Base-by-base conservation (phyloP, 2,888 invertebrate genomes). In the Agapetus fuscipes region DNA sequence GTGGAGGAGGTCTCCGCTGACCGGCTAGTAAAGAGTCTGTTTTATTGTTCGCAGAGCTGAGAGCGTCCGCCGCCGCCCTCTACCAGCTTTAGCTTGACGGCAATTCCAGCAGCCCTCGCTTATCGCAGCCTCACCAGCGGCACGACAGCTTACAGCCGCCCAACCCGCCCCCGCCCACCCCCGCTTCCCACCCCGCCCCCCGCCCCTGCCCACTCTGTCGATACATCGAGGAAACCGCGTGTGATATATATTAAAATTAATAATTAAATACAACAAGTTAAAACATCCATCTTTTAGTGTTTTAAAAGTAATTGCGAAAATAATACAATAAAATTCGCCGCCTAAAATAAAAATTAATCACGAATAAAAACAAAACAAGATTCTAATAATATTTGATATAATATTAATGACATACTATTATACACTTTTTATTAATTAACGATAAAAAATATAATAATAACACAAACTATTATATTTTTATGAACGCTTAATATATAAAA, bases 1-100 rank as follows among this genome's bases (percentile, higher is more conserved):
- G 17, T 15, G 30, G 11, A 24, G 11, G 28, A 17, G 20, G 26
- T 27, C 27, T 38, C 34, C 34, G 42, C 35, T 39, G 38, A 37
- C 38, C 39, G 36, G 41, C 30, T 37, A 46, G 46, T 46, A 46
- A 46, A 42, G 43, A 38, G 37, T 48, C 42, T 45, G 48, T 48
- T 48, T 70, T 69, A 65, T 70, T 70, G 69, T 70, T 69, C 68
- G 64, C 70, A 70, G 69, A 70, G 62, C 67, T 68, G 66, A 64
- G 64, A 30, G 30, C 42, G 46, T 61, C 66, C 67, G 64, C 64
- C 67, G 66, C 60, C 64, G 62, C 65, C 60, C 64, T 62, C 65
- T 29, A 11, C 64, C 68, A 66, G 66, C 66, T 67, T 20, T 66
- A 41, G 61, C 61, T 64, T 66, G 66, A 40, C 66, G 46, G 65